These are phyloP conservation scores for Turritopsis rubra DNA, from an alignment of 30 jellyfish, hydroid and myxozoan species.

Conservation along the genomic window DNA sequence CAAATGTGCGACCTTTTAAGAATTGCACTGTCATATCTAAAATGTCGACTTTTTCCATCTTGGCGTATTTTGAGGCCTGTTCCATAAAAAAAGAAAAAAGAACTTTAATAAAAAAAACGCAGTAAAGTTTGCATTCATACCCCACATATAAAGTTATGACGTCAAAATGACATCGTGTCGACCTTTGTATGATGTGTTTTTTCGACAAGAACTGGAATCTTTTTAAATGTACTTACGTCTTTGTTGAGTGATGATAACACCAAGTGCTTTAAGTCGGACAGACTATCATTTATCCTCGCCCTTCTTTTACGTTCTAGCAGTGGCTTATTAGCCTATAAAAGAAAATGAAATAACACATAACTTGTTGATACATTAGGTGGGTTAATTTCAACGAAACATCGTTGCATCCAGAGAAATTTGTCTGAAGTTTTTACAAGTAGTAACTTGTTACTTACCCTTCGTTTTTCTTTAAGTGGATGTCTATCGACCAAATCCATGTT, in stretches of 20 bases:
- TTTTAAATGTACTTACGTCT: conserved; percentile 44
- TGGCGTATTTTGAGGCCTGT: conserved; percentile 52
- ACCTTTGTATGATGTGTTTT: no score
- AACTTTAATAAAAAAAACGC: background rate
- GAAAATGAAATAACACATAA: background rate
- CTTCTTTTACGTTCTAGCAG: conserved; percentile 77
- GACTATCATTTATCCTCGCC: conserved; percentile 73
- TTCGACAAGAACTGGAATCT: no score
- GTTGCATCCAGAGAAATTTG: background rate
- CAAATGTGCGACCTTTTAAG: conserved; percentile 27
- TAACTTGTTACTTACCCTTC: conserved; percentile 42
- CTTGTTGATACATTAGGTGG: background rate
- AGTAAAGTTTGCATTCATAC: no score
- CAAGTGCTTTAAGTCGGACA: conserved; percentile 55
- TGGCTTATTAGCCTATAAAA: conserved; percentile 75
- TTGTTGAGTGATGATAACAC: conserved; percentile 62
- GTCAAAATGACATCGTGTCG: no score
- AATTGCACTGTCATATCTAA: conserved; percentile 83
- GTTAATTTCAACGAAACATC: background rate
- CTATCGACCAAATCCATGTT: conserved; percentile 33
- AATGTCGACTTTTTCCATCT: conserved; percentile 85
- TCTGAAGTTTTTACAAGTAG: background rate
- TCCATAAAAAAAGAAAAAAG: background rate
- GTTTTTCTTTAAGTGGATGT: conserved; percentile 76
- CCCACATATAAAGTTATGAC: no score